phyloP scores from a whole-genome alignment of 92 coral and sea anemone species.

The Paramuricea clavata region DNA sequence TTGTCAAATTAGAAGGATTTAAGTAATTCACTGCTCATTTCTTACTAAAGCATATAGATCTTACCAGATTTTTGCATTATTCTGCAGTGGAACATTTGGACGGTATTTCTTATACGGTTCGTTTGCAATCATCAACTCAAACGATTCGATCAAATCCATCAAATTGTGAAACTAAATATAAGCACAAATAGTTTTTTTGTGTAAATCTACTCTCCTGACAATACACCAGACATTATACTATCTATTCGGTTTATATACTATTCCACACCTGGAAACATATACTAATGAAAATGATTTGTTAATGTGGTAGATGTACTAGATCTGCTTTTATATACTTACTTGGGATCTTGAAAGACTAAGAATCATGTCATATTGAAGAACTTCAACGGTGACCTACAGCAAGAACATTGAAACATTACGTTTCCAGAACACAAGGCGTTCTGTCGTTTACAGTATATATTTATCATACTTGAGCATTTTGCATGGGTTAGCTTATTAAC shows the following conservation, averaged over 20 bases:
- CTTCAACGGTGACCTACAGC: constrained; percentile 79
- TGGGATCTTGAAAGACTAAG: constrained; percentile 85
- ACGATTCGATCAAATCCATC: constrained; percentile 92
- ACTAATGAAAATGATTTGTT: no score
- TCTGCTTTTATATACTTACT: constrained; percentile 54
- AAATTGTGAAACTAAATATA: constrained; percentile 81
- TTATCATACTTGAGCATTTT: no score
- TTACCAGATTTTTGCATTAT: constrained; percentile 79
- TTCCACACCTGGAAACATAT: no score
- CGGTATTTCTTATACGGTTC: constrained; percentile 88
- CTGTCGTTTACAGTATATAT: no score
- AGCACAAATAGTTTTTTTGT: not conserved
- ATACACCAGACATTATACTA: no score
- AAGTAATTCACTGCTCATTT: no score
- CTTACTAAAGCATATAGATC: not conserved
- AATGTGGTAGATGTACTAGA: not conserved
- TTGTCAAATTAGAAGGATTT: no score
- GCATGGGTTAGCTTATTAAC: no score
- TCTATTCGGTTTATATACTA: no score
- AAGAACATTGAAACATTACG: not conserved
- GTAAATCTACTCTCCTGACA: no score
- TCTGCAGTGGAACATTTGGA: constrained; percentile 70
- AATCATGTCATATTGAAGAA: constrained; percentile 87
- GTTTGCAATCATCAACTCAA: constrained; percentile 87
- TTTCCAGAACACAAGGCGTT: no score